A percentile compares a stretch with the other conserved stretches of the same genome.
phyloP scores from a whole-genome alignment of 2,113 vertebrate genomes.

The Pluvianellus socialis region DNA sequence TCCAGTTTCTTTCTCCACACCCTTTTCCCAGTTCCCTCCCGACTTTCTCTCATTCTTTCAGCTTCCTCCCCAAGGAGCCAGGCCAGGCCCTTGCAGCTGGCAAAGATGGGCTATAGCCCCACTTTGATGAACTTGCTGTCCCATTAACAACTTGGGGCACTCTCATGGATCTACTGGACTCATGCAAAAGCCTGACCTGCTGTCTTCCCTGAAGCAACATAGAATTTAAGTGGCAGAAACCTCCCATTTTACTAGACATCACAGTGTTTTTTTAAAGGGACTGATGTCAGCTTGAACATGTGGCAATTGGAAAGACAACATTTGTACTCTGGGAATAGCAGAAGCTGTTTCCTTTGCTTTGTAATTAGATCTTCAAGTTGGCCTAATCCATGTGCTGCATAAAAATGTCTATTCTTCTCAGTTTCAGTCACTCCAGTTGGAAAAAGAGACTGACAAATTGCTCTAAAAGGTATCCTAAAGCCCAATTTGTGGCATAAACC shows the following conservation, averaged over 20 bases:
- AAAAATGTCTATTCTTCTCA: neutral
- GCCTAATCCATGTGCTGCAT: neutral
- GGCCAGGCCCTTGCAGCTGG: neutral
- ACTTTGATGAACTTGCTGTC: neutral
- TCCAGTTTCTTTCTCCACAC: neutral
- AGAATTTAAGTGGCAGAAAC: neutral
- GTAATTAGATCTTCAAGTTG: slow-evolving; percentile 28
- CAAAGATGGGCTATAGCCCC: neutral
- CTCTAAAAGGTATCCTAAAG: neutral
- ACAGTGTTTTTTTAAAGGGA: neutral
- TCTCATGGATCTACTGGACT: neutral
- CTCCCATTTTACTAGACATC: neutral
- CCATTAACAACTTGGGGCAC: neutral
- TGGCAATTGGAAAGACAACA: slow-evolving; percentile 22
- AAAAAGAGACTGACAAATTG: neutral
- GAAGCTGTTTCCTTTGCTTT: slow-evolving; percentile 25
- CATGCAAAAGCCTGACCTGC: neutral
- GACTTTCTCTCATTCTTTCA: neutral
- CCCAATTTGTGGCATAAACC: neutral
- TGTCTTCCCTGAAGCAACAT: neutral
- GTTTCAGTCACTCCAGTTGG: neutral
- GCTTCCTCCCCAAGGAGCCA: neutral
- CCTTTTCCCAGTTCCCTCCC: neutral
- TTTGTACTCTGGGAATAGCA: neutral
- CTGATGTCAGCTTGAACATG: slow-evolving; percentile 10